Base-by-base conservation (phyloP, 2,888 invertebrate genomes). In the Dione juno region DNA sequence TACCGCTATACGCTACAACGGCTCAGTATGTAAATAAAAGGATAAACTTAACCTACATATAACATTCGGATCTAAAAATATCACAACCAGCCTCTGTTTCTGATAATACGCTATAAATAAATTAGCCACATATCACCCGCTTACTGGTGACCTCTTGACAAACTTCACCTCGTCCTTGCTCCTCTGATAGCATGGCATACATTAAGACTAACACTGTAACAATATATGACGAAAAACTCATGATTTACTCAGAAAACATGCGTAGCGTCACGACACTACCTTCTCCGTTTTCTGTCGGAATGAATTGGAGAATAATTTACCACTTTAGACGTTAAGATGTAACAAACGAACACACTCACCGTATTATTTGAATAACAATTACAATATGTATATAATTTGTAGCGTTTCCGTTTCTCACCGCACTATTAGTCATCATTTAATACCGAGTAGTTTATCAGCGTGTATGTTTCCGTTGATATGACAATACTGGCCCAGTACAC, bases 131-230 rank as follows among this genome's bases (percentile, higher is more conserved):
- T 28, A 28, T 53, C 53, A 53, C 53, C n/a, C 53, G 53, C 53
- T 53, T 35, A 53, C 53, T 53, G 2, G n/a, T 53, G 53, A 53
- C 53, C 53, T 53, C 10, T 53, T 53, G n/a, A 35, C 53, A 53
- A 53, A 28, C 14, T 8, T 45, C 6, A 35, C 53, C 53, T 35
- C 53, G 53, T 53, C 53, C 53, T 53, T 53, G 53, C 53, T 35
- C 28, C 53, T 53, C 14, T 53, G 53, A 53, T 53, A 53, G 16
- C 28, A 13, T 28, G 28, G 13, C 14, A 35, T n/a, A 8, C 21
- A 7, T 0, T 50, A 50, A 3, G 16, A 10, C 16, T n/a, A n/a
- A n/a, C n/a, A n/a, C n/a, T 28, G 2, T 28, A 28, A 28, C 28
- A 28, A 28, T n/a, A n/a, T n/a, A n/a, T n/a, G n/a, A n/a, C n/a